Evolutionary conservation across 2,797 vertebrate species (phyloP).

Genomic region (Buceros bicornis): DNA sequence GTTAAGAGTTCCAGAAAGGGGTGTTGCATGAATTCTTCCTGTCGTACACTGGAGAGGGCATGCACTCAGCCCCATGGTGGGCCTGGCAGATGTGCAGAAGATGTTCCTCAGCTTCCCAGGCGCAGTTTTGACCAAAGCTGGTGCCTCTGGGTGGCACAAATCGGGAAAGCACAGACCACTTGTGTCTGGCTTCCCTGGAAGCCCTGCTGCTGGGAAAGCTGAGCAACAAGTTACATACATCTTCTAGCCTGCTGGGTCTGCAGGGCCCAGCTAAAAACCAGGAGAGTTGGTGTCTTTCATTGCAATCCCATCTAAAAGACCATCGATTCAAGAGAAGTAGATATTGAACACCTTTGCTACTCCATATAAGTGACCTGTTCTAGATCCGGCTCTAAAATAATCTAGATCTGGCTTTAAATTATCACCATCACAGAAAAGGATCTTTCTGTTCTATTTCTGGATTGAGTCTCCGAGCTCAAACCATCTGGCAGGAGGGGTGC

Average conservation of each 20-base stretch:
- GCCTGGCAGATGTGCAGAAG: background rate
- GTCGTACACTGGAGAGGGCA: rapidly evolving
- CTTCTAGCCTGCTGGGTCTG: background rate
- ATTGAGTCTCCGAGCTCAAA: background rate
- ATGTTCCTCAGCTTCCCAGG: background rate
- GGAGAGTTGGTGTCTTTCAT: background rate
- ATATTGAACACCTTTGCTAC: background rate
- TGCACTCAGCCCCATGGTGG: rapidly evolving
- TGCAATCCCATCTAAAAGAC: background rate
- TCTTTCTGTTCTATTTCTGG: background rate
- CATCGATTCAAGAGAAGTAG: background rate
- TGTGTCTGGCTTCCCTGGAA: background rate
- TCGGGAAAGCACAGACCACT: background rate
- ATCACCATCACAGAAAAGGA: background rate
- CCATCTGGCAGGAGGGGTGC: background rate
- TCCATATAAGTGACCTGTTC: background rate
- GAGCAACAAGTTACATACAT: background rate
- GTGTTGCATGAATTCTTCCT: background rate
- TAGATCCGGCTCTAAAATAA: background rate
- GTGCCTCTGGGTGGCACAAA: background rate
- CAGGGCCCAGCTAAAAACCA: background rate
- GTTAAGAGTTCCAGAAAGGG: background rate
- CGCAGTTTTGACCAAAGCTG: background rate
- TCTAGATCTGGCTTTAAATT: background rate
- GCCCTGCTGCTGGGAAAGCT: background rate